Evolutionary conservation across 2,797 vertebrate species (phyloP), one percentile per base, ranked within the genome.

Genomic region (Hemitrygon akajei): DNA sequence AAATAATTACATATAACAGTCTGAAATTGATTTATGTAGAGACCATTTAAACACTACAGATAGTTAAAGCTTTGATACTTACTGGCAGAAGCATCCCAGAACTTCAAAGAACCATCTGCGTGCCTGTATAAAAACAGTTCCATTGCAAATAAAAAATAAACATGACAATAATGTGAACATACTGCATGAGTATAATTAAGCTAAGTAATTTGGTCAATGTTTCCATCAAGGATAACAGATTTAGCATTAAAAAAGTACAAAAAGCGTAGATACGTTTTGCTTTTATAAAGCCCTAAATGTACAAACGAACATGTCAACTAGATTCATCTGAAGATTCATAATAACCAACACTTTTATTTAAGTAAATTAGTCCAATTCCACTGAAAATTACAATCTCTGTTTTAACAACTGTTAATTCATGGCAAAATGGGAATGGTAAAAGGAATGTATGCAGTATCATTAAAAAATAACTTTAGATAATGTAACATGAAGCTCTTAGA

Each of bases 1-100:
- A 92, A 92, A 30, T 76, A 93, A 76, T 25, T 75, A 75, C 18
- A 58, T 47, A 56, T 93, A n/a, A 20, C 47, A 91, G 71, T 69
- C 18, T 76, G 56, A n/a, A 93, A 93, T 56, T 27, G 1, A 56
- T 92, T 56, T 75, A 75, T n/a, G 40, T 56, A n/a, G 12, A 73
- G 91, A 12, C 37, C 25, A 75, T 76, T 75, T 30, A 75, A 30
- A 37, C 94, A 14, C 14, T 6, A 71, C 94, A 71, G 93, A 82
- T 95, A 94, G 94, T 86, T 81, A 79, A 95, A 96, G 84, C 58
- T 94, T 86, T 93, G 79, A 94, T 95, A 98, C 99, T 98, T 98
- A 99, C 99, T 98, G 96, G 98, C 98, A 96, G 98, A 98, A 94
- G 98, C 98, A 94, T 99, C 99, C 99, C 99, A 99, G 97, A 99